These are phyloP conservation scores for Eupithecia vulgata DNA, from an alignment of 2,888 invertebrate species.

Conservation along the genomic window DNA sequence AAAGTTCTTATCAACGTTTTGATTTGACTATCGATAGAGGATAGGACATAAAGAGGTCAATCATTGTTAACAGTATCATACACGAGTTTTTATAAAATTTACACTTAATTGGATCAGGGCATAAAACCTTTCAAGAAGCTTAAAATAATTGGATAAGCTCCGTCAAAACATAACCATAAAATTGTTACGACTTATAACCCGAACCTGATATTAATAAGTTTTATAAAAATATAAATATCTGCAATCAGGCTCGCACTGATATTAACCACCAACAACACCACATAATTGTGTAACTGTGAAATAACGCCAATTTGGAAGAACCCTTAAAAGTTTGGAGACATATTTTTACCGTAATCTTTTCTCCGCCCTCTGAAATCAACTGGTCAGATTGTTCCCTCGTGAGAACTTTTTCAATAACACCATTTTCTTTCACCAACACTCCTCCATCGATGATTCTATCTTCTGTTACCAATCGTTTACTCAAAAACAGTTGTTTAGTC, in stretches of 20 bases:
- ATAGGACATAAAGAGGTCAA: background rate
- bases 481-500: conserved; percentile 72
- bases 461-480: conserved; percentile 80
- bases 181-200: conserved; percentile 24
- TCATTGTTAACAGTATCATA: background rate
- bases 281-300: conserved; percentile 1
- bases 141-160: conserved; percentile 16
- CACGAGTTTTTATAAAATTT: background rate
- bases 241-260: conserved; percentile 6
- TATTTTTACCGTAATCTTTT: conserved; percentile 80
- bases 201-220: conserved; percentile 13
- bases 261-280: conserved; percentile 17
- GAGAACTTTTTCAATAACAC: conserved; percentile 83
- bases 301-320: background rate
- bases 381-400: conserved; percentile 74
- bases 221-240: conserved; percentile 11
- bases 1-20: background rate
- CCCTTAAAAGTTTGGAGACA: conserved; percentile 5
- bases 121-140: conserved; percentile 18
- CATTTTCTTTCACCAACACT: conserved; percentile 84
- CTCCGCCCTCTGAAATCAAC: conserved; percentile 72
- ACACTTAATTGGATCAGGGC: conserved; percentile 19
- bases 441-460: conserved; percentile 83
- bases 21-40: background rate
- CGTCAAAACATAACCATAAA: conserved; percentile 24